Percentiles rank a stretch among this genome's conserved stretches.
Evolutionary conservation across 1,140 invertebrate species (phyloP).

Genomic region (Drosophila serrata): DNA sequence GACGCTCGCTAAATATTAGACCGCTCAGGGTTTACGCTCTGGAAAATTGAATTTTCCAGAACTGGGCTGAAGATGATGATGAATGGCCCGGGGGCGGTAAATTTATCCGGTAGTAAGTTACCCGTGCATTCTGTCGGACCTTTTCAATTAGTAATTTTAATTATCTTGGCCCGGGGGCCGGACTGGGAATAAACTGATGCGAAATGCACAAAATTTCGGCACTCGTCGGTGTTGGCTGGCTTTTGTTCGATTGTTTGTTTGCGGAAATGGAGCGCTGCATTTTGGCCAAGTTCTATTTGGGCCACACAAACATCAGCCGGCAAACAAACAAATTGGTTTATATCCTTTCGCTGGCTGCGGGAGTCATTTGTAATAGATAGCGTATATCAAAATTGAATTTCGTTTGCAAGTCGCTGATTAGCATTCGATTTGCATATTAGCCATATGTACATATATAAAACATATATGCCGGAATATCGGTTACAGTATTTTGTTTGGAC

Average conservation of each 20-base stretch:
- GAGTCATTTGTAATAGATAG: constrained; percentile 35
- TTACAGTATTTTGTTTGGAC: background rate
- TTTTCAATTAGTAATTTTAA: constrained; percentile 73
- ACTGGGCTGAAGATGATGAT: constrained; percentile 18
- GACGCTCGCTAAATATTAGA: constrained; percentile 29
- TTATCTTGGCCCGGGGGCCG: constrained; percentile 20
- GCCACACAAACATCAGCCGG: constrained; percentile 56
- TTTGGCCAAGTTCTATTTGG: constrained; percentile 49
- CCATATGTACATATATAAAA: too few species aligned
- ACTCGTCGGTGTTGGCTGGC: constrained; percentile 4
- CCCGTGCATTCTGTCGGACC: constrained; percentile 13
- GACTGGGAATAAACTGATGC: background rate
- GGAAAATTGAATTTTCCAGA: constrained; percentile 46
- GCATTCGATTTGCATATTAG: constrained; percentile 44
- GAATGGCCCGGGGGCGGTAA: constrained; percentile 4
- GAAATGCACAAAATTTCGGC: constrained; percentile 40
- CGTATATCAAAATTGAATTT: constrained; percentile 38
- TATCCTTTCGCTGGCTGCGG: constrained; percentile 6
- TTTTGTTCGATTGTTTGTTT: constrained; percentile 52
- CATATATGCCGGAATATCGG: background rate
- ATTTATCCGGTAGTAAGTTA: background rate
- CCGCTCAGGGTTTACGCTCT: constrained; percentile 11
- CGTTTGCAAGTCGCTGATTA: constrained; percentile 27
- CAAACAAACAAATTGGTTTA: constrained; percentile 20
- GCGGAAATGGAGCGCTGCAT: constrained; percentile 63